Conservation (phyloP, 2,888 invertebrate genomes). For the Leptinotarsa haldemani region DNA sequence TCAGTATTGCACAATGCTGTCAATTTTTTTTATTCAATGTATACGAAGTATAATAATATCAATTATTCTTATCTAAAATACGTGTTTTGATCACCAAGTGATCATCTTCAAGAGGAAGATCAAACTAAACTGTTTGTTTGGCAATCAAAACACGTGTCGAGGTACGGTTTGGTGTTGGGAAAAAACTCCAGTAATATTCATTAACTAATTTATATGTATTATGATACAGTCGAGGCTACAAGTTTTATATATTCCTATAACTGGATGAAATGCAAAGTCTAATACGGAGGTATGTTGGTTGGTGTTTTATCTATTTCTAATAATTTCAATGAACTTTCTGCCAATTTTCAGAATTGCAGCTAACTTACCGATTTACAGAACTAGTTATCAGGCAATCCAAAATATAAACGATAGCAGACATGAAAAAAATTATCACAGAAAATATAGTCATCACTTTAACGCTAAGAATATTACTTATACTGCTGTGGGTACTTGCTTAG, state of each 20-base stretch:
- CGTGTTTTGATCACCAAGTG: no score
- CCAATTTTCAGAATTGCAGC: conserved; percentile 1
- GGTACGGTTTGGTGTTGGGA: no score
- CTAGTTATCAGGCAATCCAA: conserved; percentile 7
- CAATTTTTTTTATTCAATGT: background rate
- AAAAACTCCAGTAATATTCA: no score
- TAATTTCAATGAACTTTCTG: no score
- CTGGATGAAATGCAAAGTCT: background rate
- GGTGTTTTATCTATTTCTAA: background rate
- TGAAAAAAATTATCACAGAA: background rate
- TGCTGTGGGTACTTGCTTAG: background rate
- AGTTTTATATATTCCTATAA: background rate
- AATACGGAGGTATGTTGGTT: background rate
- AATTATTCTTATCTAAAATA: background rate
- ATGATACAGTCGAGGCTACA: background rate
- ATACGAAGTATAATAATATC: background rate
- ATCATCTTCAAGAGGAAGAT: no score
- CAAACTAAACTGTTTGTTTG: no score
- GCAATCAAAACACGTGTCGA: no score
- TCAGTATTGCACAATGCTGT: no score
- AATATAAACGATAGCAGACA: conserved; percentile 2
- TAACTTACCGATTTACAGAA: background rate
- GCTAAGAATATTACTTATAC: background rate
- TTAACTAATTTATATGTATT: background rate
- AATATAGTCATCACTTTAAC: background rate